Evolutionary conservation across 2,797 vertebrate genomes (phyloP).

Genomic region (Oreochromis mossambicus): DNA sequence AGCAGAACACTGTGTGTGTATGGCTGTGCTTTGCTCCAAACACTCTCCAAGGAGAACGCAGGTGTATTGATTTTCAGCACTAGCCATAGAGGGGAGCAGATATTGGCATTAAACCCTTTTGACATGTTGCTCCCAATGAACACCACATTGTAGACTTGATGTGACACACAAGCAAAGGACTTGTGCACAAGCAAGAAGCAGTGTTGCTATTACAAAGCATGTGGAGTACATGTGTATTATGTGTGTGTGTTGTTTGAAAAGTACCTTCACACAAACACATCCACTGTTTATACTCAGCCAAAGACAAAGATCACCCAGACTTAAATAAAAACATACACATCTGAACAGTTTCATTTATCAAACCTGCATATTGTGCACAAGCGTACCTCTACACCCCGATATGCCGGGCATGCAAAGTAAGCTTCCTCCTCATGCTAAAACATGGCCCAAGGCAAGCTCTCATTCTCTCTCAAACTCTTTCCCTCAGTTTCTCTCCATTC

Average conservation of each 20-base stretch:
- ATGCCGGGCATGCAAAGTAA: constrained; percentile 48
- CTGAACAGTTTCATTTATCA: constrained; percentile 43
- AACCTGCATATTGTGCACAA: constrained; percentile 37
- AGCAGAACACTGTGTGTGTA: constrained; percentile 28
- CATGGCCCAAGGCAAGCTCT: constrained; percentile 30
- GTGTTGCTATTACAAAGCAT: constrained; percentile 17
- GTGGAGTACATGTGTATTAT: background rate
- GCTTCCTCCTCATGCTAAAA: constrained; percentile 48
- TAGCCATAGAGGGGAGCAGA: constrained; percentile 52
- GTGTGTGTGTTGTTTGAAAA: background rate
- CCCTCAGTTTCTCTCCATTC: background rate
- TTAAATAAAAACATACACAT: constrained; percentile 16
- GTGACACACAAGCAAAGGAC: constrained; percentile 40
- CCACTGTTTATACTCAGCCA: constrained; percentile 15
- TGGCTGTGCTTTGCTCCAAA: constrained; percentile 22
- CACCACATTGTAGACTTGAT: constrained; percentile 40
- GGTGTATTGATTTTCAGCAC: constrained; percentile 66
- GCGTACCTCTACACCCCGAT: constrained; percentile 22
- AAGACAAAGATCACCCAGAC: constrained; percentile 20
- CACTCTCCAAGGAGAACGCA: constrained; percentile 44
- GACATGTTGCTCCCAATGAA: constrained; percentile 64
- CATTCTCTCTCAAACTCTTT: background rate
- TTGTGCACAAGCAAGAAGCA: background rate
- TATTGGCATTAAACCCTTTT: constrained; percentile 74
- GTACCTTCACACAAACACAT: background rate